A percentile compares a stretch with the other conserved stretches of the same genome.
Evolutionary conservation across 2,113 vertebrate species (phyloP).

Genomic region (Phaethon lepturus): DNA sequence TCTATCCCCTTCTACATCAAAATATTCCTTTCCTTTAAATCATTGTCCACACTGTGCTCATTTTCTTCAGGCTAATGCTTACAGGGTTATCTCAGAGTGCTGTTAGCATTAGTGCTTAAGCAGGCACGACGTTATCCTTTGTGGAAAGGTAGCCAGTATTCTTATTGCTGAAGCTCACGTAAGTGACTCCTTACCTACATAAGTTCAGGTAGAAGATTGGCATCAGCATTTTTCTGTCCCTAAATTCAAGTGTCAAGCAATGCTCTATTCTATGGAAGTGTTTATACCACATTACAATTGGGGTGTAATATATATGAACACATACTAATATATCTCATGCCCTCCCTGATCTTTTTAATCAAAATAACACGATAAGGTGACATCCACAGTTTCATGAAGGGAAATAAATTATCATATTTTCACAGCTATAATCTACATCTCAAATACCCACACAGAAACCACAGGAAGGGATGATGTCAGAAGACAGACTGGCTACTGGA

Average conservation of each 20-base stretch:
- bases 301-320: background rate
- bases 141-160: background rate
- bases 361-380: background rate
- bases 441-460: background rate
- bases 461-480: background rate
- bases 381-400: background rate
- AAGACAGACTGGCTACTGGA: constrained; percentile 9
- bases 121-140: background rate
- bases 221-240: background rate
- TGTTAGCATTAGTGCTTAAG: background rate
- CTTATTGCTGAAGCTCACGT: background rate
- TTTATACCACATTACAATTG: background rate
- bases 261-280: background rate
- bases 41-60: background rate
- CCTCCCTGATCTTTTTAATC: background rate
- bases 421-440: background rate
- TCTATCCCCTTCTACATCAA: background rate
- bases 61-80: background rate
- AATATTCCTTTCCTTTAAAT: background rate
- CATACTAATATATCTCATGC: background rate
- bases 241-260: background rate
- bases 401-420: background rate
- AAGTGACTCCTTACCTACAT: background rate
- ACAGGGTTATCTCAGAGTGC: background rate
- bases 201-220: background rate